phyloP scores from a whole-genome alignment of 2,888 invertebrate species.

The Rosalia funebris region DNA sequence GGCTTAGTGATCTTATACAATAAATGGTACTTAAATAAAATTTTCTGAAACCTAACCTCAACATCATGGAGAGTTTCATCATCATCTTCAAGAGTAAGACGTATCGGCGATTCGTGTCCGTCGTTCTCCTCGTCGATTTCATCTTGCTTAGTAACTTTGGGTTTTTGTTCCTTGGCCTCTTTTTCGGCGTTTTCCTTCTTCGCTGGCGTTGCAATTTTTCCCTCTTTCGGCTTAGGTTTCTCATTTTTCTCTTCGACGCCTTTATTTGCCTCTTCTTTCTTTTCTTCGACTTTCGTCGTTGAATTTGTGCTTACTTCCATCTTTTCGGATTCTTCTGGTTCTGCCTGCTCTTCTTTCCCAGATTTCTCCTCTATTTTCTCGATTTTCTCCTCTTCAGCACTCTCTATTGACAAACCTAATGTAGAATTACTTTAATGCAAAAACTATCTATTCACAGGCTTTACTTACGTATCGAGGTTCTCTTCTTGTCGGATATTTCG shows the following conservation, averaged over 20 bases:
- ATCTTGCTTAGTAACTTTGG: conserved; percentile 47
- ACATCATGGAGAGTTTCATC: conserved; percentile 56
- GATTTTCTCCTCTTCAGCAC: conserved; percentile 33
- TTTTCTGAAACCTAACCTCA: conserved; percentile 46
- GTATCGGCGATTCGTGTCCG: conserved; percentile 51
- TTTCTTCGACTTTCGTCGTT: conserved; percentile 17
- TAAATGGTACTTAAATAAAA: no score
- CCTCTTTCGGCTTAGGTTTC: conserved; percentile 37
- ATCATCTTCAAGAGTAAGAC: conserved; percentile 58
- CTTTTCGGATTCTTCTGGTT: conserved; percentile 11
- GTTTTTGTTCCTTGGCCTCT: conserved; percentile 8
- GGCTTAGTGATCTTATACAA: no score
- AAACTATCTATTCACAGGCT: conserved; percentile 4
- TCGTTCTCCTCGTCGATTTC: conserved; percentile 34
- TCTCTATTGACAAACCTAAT: conserved; percentile 31
- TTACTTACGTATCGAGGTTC: conserved; percentile 35
- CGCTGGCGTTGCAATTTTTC: conserved; percentile 32
- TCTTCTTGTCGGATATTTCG: conserved; percentile 59
- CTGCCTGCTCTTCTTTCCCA: conserved; percentile 59
- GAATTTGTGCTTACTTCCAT: background rate
- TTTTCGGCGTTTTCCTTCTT: conserved; percentile 38
- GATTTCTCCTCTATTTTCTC: conserved; percentile 47
- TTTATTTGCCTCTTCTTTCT: conserved; percentile 33
- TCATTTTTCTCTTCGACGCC: conserved; percentile 4
- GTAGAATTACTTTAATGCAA: conserved; percentile 3